These are phyloP conservation scores for Watersipora subatra DNA, from an alignment of 1,140 invertebrate genomes.

Conservation along the genomic window DNA sequence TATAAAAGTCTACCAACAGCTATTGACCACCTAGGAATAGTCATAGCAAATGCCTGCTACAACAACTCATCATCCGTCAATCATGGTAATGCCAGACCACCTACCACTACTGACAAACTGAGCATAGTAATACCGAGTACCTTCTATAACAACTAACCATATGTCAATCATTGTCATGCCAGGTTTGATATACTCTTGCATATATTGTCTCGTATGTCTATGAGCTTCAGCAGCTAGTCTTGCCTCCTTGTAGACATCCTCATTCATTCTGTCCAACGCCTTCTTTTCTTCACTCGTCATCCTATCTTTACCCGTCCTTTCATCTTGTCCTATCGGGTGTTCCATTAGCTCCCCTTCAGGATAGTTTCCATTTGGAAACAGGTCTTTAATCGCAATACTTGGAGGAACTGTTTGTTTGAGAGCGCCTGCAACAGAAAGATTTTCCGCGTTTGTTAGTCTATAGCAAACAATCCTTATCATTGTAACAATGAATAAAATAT, in stretches of 20 bases:
- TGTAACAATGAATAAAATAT: neutral
- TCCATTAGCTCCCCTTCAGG: constrained; percentile 43
- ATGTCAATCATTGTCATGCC: constrained; percentile 99
- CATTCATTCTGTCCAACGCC: constrained; percentile 44
- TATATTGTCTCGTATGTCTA: constrained; percentile 81
- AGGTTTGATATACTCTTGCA: constrained; percentile 80
- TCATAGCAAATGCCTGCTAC: neutral
- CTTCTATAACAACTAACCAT: constrained; percentile 54
- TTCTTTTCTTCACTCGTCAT: constrained; percentile 81
- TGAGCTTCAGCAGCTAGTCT: constrained; percentile 92
- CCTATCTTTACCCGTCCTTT: constrained; percentile 67
- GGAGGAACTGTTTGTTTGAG: constrained; percentile 67
- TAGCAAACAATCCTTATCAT: neutral
- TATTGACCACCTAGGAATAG: too few species aligned
- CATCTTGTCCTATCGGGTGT: constrained; percentile 32
- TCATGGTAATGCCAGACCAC: too few species aligned
- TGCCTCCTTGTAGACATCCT: constrained; percentile 84
- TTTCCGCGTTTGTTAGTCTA: neutral
- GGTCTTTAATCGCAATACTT: constrained; percentile 65
- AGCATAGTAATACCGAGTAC: neutral
- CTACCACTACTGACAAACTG: too few species aligned
- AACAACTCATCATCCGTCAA: too few species aligned
- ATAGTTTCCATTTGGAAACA: constrained; percentile 64
- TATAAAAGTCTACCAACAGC: too few species aligned
- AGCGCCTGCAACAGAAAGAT: constrained; percentile 7